phyloP scores from a whole-genome alignment of 30 jellyfish, hydroid and myxozoan genomes.

The Aurelia sp. region DNA sequence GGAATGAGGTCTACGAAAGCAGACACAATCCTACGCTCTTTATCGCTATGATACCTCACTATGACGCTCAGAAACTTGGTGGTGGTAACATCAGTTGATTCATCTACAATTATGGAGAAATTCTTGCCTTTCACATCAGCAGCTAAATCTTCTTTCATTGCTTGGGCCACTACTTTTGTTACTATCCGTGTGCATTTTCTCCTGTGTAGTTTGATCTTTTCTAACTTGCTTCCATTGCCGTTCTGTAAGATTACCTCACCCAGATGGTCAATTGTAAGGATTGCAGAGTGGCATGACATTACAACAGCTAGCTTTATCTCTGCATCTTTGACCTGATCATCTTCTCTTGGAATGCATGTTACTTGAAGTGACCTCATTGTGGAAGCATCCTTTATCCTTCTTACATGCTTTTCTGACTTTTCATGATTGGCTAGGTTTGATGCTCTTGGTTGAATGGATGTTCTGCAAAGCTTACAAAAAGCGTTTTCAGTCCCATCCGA shows the following conservation, averaged over 20 bases:
- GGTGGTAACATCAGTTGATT: constrained; percentile 59
- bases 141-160: constrained; percentile 49
- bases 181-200: constrained; percentile 42
- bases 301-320: constrained; percentile 52
- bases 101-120: constrained; percentile 45
- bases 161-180: constrained; percentile 59
- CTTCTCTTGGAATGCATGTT: constrained; percentile 23
- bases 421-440: too few relatives aligned
- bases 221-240: constrained; percentile 73
- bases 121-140: constrained; percentile 43
- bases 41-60: constrained; percentile 45
- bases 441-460: too few relatives aligned
- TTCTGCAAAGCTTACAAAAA: too few relatives aligned
- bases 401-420: too few relatives aligned
- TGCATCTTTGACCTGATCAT: constrained; percentile 44
- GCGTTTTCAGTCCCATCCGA: too few relatives aligned
- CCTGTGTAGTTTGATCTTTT: constrained; percentile 67
- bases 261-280: constrained; percentile 61
- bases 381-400: constrained; percentile 54
- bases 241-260: constrained; percentile 45
- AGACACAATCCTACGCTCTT: constrained; percentile 27
- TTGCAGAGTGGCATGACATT: constrained; percentile 69
- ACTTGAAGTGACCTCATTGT: constrained; percentile 37
- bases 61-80: constrained; percentile 38
- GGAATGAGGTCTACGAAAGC: constrained; percentile 55